Conservation (phyloP, 2,113 vertebrate species). For the Ornithorhynchus anatinus region DNA sequence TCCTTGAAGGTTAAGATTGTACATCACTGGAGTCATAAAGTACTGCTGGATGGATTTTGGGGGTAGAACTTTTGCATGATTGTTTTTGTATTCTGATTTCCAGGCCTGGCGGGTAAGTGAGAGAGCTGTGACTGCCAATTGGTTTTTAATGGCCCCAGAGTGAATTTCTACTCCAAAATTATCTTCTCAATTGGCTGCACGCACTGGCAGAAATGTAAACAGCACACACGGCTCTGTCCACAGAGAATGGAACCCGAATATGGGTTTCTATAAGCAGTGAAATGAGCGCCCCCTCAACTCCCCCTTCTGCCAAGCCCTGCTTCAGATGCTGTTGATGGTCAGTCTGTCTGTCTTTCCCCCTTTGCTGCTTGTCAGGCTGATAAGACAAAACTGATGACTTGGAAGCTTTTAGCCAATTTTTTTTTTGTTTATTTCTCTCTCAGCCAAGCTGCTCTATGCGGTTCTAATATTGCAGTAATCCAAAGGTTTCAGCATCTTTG, state of each 20-base stretch:
- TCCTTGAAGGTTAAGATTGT: conserved; percentile 17
- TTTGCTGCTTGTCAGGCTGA: neutral
- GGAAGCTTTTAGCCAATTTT: conserved; percentile 12
- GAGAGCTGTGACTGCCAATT: neutral
- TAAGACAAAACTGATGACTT: neutral
- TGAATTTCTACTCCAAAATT: neutral
- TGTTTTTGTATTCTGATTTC: neutral
- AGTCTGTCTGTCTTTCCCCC: neutral
- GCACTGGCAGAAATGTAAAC: neutral
- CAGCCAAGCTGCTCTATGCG: neutral
- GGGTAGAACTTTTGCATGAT: neutral
- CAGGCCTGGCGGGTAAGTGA: neutral
- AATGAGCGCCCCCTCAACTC: no score
- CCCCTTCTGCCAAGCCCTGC: no score
- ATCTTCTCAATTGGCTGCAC: neutral
- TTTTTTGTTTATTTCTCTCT: neutral
- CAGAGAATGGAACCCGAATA: neutral
- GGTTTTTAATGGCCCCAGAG: neutral
- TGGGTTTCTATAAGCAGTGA: no score
- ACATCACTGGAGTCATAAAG: conserved; percentile 1
- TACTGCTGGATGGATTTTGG: neutral
- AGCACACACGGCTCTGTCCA: neutral
- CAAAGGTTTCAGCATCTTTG: neutral
- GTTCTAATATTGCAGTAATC: neutral
- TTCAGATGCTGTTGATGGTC: no score